phyloP scores from a whole-genome alignment of 23 tunicate genomes.

The Styela plicata region DNA sequence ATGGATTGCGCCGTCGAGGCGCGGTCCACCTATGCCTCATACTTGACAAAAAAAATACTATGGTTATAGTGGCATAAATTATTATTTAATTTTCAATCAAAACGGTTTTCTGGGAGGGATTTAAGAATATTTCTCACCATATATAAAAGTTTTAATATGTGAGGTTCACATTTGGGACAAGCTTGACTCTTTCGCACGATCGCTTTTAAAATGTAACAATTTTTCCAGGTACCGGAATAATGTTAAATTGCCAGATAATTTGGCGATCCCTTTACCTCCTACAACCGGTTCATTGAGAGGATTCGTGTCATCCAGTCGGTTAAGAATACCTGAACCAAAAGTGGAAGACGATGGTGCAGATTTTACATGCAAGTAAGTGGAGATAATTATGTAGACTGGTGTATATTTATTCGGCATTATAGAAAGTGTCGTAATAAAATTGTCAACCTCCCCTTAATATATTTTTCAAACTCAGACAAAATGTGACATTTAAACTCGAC shows the following conservation, averaged over 20 bases:
- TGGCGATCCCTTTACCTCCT: neutral
- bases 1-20: too few relatives aligned
- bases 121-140: too few relatives aligned
- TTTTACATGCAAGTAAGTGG: slow-evolving; percentile 54
- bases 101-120: neutral
- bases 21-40: too few relatives aligned
- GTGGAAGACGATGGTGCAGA: slow-evolving; percentile 27
- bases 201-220: neutral
- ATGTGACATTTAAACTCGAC: neutral
- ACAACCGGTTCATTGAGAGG: slow-evolving; percentile 18
- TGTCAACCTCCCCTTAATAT: neutral
- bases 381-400: too few relatives aligned
- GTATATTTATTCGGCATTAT: neutral
- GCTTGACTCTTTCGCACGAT: neutral
- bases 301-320: slow-evolving; percentile 34
- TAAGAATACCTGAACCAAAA: slow-evolving; percentile 24
- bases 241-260: neutral
- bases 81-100: neutral
- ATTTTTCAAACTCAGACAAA: neutral
- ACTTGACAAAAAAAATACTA: too few relatives aligned
- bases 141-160: neutral
- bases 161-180: neutral
- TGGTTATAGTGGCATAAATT: too few relatives aligned
- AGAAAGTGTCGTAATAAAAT: neutral
- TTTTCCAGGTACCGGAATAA: neutral